Percentiles rank a stretch among this genome's conserved stretches.
These are phyloP conservation scores for Clarias platycephalus DNA, from an alignment of 2,797 vertebrate genomes.

Conservation along the genomic window DNA sequence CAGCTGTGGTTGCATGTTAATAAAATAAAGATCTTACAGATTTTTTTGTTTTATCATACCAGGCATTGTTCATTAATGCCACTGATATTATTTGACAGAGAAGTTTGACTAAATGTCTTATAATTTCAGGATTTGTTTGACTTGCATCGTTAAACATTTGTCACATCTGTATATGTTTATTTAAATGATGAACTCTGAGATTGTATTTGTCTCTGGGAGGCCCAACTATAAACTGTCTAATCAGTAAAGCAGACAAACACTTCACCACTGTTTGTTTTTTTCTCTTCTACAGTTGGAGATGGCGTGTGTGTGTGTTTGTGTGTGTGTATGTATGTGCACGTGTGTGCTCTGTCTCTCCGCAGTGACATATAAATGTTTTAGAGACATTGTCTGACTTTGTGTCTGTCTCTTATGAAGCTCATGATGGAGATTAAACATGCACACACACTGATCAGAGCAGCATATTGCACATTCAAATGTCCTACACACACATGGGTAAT, in stretches of 20 bases:
- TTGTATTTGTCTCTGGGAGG: constrained; percentile 16
- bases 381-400: background rate
- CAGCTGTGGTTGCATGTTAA: background rate
- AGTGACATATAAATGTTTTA: background rate
- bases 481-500: too few relatives aligned
- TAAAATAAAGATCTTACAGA: background rate
- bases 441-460: background rate
- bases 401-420: constrained; percentile 28
- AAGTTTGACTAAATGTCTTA: constrained; percentile 20
- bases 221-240: constrained; percentile 44
- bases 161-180: constrained; percentile 28
- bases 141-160: constrained; percentile 41
- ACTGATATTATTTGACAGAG: constrained; percentile 3
- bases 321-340: constrained; percentile 39
- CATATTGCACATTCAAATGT: background rate
- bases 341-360: constrained; percentile 21
- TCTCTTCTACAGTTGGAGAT: constrained; percentile 24
- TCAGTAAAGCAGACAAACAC: constrained; percentile 48
- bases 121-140: constrained; percentile 26
- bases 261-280: constrained; percentile 44
- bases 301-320: constrained; percentile 39
- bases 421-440: constrained; percentile 35
- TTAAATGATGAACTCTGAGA: constrained; percentile 23
- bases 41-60: background rate
- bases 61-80: constrained; percentile 24